Evolutionary conservation across 2,797 vertebrate species (phyloP).

Genomic region (Halcyon badia): DNA sequence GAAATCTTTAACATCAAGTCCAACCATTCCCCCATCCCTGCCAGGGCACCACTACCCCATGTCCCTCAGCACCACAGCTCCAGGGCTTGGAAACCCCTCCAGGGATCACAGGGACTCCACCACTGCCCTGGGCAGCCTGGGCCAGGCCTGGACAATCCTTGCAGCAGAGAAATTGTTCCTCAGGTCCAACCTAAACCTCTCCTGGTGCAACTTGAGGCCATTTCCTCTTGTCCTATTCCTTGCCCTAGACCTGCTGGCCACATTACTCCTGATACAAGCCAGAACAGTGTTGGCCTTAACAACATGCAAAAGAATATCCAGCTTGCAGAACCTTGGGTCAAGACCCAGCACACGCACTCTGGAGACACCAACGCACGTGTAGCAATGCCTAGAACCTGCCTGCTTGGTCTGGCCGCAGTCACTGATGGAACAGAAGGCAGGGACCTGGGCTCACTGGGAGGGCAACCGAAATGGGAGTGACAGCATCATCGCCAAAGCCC

Average conservation of each 20-base stretch:
- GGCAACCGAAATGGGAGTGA: rapidly evolving
- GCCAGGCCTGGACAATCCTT: not conserved
- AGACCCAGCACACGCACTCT: not conserved
- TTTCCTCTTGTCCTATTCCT: not conserved
- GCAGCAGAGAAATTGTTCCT: not conserved
- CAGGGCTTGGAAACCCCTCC: not conserved
- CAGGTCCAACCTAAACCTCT: not conserved
- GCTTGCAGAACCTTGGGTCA: not conserved
- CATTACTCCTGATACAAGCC: not conserved
- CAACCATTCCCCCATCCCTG: not conserved
- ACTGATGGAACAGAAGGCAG: rapidly evolving
- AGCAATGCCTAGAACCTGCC: not conserved
- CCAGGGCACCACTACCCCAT: not conserved
- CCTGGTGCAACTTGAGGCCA: not conserved
- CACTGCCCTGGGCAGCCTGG: not conserved
- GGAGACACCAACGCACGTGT: rapidly evolving
- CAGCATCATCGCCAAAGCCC: not conserved
- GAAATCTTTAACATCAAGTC: not conserved
- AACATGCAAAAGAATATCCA: not conserved
- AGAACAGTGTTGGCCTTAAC: not conserved
- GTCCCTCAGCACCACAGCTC: not conserved
- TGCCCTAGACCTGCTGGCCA: not conserved
- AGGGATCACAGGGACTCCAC: not conserved
- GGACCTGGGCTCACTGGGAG: not conserved
- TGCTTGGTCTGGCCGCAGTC: not conserved